Percentiles rank a stretch among this genome's conserved stretches.
Conservation (phyloP, 1,140 invertebrate genomes). For the Dolichoris vasculosae region DNA sequence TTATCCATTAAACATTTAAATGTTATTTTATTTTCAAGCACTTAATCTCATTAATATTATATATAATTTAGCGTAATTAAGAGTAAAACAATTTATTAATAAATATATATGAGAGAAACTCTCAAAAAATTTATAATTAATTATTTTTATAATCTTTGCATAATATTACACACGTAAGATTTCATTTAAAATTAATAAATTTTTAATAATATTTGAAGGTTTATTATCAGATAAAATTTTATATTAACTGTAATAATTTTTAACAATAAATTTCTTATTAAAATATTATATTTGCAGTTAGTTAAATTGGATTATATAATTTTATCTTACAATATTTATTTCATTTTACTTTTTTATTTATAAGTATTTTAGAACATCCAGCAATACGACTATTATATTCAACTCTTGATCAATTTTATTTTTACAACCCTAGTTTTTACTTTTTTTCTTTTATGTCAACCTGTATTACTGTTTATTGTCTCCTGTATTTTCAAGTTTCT, state of each 20-base stretch:
- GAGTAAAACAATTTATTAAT: too few relatives aligned
- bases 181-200: too few relatives aligned
- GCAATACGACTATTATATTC: conserved; percentile 34
- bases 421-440: conserved; percentile 40
- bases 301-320: background rate
- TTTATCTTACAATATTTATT: background rate
- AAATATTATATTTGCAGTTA: background rate
- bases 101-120: too few relatives aligned
- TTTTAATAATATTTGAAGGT: too few relatives aligned
- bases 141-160: too few relatives aligned
- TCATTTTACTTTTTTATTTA: background rate
- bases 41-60: background rate
- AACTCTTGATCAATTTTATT: conserved; percentile 18
- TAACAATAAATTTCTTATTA: background rate
- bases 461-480: conserved; percentile 51
- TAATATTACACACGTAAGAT: too few relatives aligned
- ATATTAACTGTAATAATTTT: background rate
- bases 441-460: conserved; percentile 10
- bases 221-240: background rate
- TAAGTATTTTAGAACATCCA: conserved; percentile 26
- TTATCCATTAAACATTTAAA: background rate
- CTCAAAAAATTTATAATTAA: too few relatives aligned
- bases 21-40: background rate
- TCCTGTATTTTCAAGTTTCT: conserved; percentile 41
- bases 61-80: background rate